phyloP scores from a whole-genome alignment of 1,140 invertebrate genomes.

The Brachionus rotundiformis region DNA sequence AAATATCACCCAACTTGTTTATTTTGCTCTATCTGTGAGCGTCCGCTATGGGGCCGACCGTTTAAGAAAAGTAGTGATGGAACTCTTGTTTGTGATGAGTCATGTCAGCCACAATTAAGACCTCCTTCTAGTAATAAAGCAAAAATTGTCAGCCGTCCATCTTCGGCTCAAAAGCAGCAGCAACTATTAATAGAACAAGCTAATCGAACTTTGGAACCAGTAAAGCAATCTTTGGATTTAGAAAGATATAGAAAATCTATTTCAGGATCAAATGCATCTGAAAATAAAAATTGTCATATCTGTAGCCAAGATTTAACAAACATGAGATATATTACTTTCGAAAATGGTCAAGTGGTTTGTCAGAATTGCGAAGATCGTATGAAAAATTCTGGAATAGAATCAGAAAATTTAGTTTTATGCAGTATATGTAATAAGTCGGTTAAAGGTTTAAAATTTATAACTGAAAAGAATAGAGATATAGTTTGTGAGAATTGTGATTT shows the following conservation, averaged over 20 bases:
- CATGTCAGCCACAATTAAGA: background rate
- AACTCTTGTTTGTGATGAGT: constrained; percentile 13
- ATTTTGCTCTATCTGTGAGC: background rate
- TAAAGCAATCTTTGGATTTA: background rate
- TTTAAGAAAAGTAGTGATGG: constrained; percentile 30
- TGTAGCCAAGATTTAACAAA: constrained; percentile 6
- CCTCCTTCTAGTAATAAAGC: background rate
- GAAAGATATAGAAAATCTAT: background rate
- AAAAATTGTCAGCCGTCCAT: background rate
- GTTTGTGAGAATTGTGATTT: constrained; percentile 33
- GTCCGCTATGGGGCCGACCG: constrained; percentile 6
- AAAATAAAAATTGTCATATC: constrained; percentile 7
- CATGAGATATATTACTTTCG: constrained; percentile 23
- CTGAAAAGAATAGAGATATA: constrained; percentile 26
- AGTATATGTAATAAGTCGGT: background rate
- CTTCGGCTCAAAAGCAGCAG: background rate
- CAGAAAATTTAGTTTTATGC: background rate
- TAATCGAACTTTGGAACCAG: background rate
- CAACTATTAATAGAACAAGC: constrained; percentile 1
- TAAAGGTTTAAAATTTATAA: background rate
- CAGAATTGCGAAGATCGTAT: constrained; percentile 18
- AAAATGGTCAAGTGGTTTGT: constrained; percentile 26
- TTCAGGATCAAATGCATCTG: background rate
- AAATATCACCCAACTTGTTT: constrained; percentile 37
- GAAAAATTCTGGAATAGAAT: background rate